These are phyloP conservation scores for Poecilia gillii DNA, from an alignment of 2,797 vertebrate genomes.

Conservation along the genomic window DNA sequence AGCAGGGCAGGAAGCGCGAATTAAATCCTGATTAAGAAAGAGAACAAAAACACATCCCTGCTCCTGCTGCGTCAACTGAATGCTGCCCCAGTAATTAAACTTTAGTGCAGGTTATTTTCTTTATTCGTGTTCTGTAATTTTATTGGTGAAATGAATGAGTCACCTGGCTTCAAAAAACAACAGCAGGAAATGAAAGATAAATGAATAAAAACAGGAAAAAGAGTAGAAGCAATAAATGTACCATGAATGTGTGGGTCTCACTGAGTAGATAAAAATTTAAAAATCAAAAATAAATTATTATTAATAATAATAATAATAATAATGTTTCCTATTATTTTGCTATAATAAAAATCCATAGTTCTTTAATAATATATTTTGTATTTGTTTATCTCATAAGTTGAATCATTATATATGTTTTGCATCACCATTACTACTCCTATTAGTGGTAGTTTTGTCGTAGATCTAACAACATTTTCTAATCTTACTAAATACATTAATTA, in stretches of 20 bases:
- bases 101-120: not conserved
- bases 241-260: not conserved
- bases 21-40: slow-evolving; percentile 17
- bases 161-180: not conserved
- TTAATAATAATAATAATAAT: not conserved
- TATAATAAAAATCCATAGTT: not conserved
- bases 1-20: slow-evolving; percentile 14
- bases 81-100: slow-evolving; percentile 25
- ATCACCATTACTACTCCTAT: not conserved
- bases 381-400: not conserved
- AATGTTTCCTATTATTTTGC: not conserved
- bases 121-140: not conserved
- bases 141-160: not conserved
- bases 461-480: not conserved
- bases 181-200: not conserved
- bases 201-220: not conserved
- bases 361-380: not conserved
- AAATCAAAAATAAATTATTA: not conserved
- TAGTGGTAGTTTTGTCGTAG: not conserved
- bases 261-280: not conserved
- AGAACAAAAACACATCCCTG: slow-evolving; percentile 2
- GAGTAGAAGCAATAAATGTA: not conserved
- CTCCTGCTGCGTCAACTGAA: slow-evolving; percentile 35
- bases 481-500: not conserved
- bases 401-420: not conserved